Conservation (phyloP, 2,888 invertebrate genomes). For the Drepana falcataria region DNA sequence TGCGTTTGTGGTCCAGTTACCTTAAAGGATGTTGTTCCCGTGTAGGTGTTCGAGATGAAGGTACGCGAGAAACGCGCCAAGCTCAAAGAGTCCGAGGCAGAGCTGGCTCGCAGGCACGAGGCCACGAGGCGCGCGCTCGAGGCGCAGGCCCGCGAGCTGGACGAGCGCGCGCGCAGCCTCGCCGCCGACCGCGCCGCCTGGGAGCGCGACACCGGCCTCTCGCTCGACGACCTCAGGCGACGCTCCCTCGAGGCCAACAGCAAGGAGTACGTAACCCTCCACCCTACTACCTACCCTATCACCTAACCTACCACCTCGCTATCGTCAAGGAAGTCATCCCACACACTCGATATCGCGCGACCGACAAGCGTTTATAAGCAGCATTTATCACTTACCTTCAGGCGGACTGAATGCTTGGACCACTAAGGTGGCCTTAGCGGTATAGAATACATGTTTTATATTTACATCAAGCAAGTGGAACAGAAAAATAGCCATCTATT, state of each 20-base stretch:
- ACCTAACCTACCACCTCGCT: background rate
- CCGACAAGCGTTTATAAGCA: too few species aligned
- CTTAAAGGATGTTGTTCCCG: conserved; percentile 1
- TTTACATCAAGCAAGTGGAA: too few species aligned
- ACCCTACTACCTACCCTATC: background rate
- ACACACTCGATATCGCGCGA: too few species aligned
- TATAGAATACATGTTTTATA: too few species aligned
- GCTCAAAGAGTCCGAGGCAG: conserved; percentile 95
- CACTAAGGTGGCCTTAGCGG: too few species aligned
- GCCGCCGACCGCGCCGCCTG: conserved; percentile 91
- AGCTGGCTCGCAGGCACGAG: conserved; percentile 95
- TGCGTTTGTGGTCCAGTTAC: too few species aligned
- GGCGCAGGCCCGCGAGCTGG: conserved; percentile 93
- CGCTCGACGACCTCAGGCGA: conserved; percentile 92
- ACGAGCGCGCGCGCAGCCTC: conserved; percentile 91
- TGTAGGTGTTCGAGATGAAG: conserved; percentile 96
- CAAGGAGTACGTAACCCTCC: conserved; percentile 84
- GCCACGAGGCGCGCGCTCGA: conserved; percentile 85
- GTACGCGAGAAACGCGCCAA: conserved; percentile 97
- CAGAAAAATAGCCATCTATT: too few species aligned
- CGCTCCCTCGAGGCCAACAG: conserved; percentile 93
- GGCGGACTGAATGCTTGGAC: too few species aligned
- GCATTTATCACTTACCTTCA: too few species aligned
- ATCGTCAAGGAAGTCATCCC: too few species aligned
- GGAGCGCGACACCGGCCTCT: conserved; percentile 94